These are phyloP conservation scores for Yoshiicerus persimilis DNA, from an alignment of 1,140 invertebrate genomes.

Conservation along the genomic window DNA sequence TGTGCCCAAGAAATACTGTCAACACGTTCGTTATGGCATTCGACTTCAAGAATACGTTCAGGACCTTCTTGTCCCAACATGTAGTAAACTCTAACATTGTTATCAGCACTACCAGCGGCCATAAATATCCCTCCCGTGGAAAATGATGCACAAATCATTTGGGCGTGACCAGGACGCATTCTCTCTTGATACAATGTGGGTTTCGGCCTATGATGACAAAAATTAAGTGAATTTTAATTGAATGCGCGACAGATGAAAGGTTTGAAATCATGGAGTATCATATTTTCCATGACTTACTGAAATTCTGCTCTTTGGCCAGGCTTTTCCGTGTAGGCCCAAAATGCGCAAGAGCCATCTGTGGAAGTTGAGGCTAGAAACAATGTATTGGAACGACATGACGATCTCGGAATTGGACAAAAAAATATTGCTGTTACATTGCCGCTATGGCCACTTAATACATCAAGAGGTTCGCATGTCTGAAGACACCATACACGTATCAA, in stretches of 20 bases:
- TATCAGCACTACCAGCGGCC: slow-evolving; percentile 90
- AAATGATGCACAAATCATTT: slow-evolving; percentile 95
- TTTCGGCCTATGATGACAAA: slow-evolving; percentile 64
- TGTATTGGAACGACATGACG: slow-evolving; percentile 61
- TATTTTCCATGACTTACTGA: slow-evolving; percentile 49
- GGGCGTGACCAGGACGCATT: slow-evolving; percentile 86
- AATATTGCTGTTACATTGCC: slow-evolving; percentile 92
- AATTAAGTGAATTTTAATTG: too few relatives aligned
- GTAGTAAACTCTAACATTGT: slow-evolving; percentile 87
- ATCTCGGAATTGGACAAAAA: slow-evolving; percentile 77
- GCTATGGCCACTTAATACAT: slow-evolving; percentile 75
- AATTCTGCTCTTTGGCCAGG: slow-evolving; percentile 57
- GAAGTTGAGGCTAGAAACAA: slow-evolving; percentile 90
- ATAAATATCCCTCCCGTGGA: slow-evolving; percentile 91
- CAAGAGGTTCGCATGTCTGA: slow-evolving; percentile 76
- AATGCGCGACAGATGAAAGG: too few relatives aligned
- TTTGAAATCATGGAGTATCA: background rate
- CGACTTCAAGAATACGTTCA: slow-evolving; percentile 74
- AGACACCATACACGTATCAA: slow-evolving; percentile 93
- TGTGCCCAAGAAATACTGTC: slow-evolving; percentile 96
- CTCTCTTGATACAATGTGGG: slow-evolving; percentile 91
- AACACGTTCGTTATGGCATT: slow-evolving; percentile 88
- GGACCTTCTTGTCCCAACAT: slow-evolving; percentile 74
- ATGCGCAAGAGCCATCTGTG: slow-evolving; percentile 93
- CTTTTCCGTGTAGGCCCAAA: slow-evolving; percentile 79